Percentiles rank a stretch among this genome's conserved stretches.
Conservation (phyloP, 1,140 invertebrate species). For the Hetaerina americana region DNA sequence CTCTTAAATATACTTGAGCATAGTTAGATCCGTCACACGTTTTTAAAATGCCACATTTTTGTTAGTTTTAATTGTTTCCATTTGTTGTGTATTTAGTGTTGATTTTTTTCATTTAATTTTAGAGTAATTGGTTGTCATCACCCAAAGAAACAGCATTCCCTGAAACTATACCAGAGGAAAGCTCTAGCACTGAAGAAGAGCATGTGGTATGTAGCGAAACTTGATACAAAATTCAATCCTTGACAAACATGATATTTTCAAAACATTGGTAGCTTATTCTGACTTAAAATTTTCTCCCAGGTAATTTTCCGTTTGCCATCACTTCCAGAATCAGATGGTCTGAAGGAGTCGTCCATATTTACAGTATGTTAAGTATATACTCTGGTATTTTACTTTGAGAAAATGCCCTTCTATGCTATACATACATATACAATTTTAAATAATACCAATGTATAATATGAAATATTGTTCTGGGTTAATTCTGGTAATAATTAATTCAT, state of each 20-base stretch:
- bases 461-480: too few species aligned
- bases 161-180: slow-evolving; percentile 84
- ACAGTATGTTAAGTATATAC: slow-evolving; percentile 33
- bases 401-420: too few species aligned
- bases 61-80: too few species aligned
- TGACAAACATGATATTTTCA: slow-evolving; percentile 3
- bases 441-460: too few species aligned
- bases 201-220: slow-evolving; percentile 62
- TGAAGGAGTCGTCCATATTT: slow-evolving; percentile 45
- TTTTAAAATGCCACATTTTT: too few species aligned
- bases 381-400: not conserved
- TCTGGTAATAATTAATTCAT: too few species aligned
- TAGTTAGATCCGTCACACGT: too few species aligned
- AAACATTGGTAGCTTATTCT: not conserved
- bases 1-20: too few species aligned
- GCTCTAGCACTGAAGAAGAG: slow-evolving; percentile 80
- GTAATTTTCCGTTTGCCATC: slow-evolving; percentile 64
- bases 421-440: too few species aligned
- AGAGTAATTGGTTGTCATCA: slow-evolving; percentile 61
- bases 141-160: slow-evolving; percentile 77
- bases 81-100: too few species aligned
- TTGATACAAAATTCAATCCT: slow-evolving; percentile 5
- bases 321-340: slow-evolving; percentile 46
- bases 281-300: slow-evolving; percentile 25
- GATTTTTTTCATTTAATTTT: slow-evolving; percentile 15